Evolutionary conservation across 2,888 invertebrate genomes (phyloP).

Genomic region (Alloscopus bannaensis): DNA sequence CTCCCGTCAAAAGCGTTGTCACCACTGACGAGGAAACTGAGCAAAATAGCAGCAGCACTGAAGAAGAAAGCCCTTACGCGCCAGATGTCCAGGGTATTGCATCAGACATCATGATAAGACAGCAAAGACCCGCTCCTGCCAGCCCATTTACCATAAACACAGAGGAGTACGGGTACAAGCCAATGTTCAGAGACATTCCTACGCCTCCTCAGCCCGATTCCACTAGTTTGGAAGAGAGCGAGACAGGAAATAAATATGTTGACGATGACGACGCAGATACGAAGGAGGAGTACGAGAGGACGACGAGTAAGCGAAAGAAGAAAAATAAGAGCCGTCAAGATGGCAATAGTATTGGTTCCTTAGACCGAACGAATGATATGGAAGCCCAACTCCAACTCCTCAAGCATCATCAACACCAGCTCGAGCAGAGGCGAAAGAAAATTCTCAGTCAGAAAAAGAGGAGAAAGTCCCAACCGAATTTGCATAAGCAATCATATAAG

Average conservation of each 20-base stretch:
- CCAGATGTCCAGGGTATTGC: conserved; percentile 26
- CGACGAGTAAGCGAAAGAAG: neutral
- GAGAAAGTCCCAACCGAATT: conserved; percentile 44
- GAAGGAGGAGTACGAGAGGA: conserved; percentile 22
- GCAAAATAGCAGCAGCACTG: conserved; percentile 18
- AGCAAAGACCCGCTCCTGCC: conserved; percentile 4
- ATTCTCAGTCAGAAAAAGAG: conserved; percentile 27
- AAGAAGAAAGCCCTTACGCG: conserved; percentile 6
- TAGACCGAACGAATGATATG: conserved; percentile 12
- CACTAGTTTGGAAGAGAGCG: conserved; percentile 10
- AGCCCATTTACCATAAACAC: neutral
- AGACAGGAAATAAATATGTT: conserved; percentile 21
- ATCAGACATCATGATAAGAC: conserved; percentile 23
- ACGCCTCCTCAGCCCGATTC: conserved; percentile 38
- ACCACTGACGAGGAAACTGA: no score
- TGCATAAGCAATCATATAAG: conserved; percentile 51
- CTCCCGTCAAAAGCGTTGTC: neutral
- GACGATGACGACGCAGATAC: conserved; percentile 2
- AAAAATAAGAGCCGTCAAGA: conserved; percentile 4
- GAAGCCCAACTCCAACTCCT: neutral
- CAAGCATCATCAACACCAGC: conserved; percentile 11
- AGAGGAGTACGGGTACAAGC: conserved; percentile 27
- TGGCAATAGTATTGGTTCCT: conserved; percentile 13
- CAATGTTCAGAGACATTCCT: conserved; percentile 13
- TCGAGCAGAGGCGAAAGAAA: neutral